Evolutionary conservation across 2,888 invertebrate genomes (phyloP).

Genomic region (Pycnomerus fuliginosus): DNA sequence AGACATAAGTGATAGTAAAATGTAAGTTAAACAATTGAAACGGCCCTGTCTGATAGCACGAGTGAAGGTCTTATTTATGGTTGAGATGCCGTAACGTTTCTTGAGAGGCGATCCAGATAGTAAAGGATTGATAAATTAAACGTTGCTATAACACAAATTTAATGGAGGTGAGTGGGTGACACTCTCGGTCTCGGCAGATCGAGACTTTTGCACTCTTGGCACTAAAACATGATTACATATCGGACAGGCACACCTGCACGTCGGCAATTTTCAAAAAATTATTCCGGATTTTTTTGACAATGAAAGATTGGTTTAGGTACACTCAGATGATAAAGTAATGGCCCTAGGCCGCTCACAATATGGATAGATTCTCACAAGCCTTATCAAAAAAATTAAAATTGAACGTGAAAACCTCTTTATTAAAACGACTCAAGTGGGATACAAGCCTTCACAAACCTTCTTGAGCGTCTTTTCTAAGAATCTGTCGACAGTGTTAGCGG

Average conservation of each 20-base stretch:
- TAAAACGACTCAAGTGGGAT: too few relatives aligned
- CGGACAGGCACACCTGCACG: slow-evolving; percentile 27
- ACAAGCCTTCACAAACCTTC: too few relatives aligned
- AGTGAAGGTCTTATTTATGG: slow-evolving; percentile 32
- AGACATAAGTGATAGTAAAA: slow-evolving; percentile 26
- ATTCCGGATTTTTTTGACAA: neutral
- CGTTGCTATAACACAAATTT: slow-evolving; percentile 34
- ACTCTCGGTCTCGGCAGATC: slow-evolving; percentile 24
- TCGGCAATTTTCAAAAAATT: neutral
- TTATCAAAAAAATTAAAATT: too few relatives aligned
- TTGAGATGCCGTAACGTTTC: slow-evolving; percentile 29
- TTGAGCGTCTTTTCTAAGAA: too few relatives aligned
- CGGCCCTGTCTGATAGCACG: slow-evolving; percentile 26
- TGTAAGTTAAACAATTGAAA: slow-evolving; percentile 31
- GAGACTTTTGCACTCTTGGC: slow-evolving; percentile 25
- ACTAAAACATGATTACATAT: slow-evolving; percentile 28
- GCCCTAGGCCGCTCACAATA: too few relatives aligned
- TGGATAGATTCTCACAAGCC: too few relatives aligned
- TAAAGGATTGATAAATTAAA: slow-evolving; percentile 35
- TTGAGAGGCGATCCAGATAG: slow-evolving; percentile 32
- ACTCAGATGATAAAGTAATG: too few relatives aligned
- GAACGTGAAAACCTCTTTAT: too few relatives aligned
- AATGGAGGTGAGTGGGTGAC: slow-evolving; percentile 32
- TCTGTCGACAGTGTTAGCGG: too few relatives aligned
- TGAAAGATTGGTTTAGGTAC: too few relatives aligned